Base-by-base conservation (phyloP, 2,113 vertebrate species). In the Vicugna pacos region DNA sequence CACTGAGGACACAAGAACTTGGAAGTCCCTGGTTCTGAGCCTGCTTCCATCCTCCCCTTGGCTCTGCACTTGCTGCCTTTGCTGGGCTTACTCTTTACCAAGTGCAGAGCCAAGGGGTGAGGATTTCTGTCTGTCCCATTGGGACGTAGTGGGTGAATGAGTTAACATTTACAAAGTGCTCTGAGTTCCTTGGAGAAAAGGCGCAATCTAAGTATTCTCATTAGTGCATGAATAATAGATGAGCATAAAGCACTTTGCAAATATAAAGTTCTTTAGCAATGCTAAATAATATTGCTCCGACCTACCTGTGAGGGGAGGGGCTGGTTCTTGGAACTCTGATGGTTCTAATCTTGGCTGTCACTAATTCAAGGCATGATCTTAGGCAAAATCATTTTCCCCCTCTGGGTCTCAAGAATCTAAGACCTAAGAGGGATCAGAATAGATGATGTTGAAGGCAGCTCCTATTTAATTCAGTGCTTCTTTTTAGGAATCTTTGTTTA, bases 161-260 rank as follows among this genome's bases (percentile, higher is more conserved):
- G 97, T 98, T 98, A 98, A 98, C 96, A 92, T 98, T 98, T 98
- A 98, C 98, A 98, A 98, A 98, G 97, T 98, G 97, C 98, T 98
- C 94, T 95, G 97, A 97, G 89, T 94, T 98, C 98, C 97, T 97
- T 97, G 93, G 98, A 98, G 97, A 95, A 94, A 97, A 98, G 90
- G 92, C 87, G 81, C 93, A 95, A 97, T 97, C 95, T 96, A 92
- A 97, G 97, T 90, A 97, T 98, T 98, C 97, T 98, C 97, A 98
- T 98, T 98, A 97, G 95, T 93, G 84, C 42, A 95, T 98, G 90
- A 98, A 98, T 98, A 98, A 98, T 98, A 97, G 89, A 98, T 93
- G 76, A 96, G 65, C 87, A 84, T 88, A 93, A 97, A 98, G 96
- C 97, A 98, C 97, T 98, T 96, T 97, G 95, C 94, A 97, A 96